phyloP scores from a whole-genome alignment of 2,797 vertebrate genomes.

The Sebastes flavidus region DNA sequence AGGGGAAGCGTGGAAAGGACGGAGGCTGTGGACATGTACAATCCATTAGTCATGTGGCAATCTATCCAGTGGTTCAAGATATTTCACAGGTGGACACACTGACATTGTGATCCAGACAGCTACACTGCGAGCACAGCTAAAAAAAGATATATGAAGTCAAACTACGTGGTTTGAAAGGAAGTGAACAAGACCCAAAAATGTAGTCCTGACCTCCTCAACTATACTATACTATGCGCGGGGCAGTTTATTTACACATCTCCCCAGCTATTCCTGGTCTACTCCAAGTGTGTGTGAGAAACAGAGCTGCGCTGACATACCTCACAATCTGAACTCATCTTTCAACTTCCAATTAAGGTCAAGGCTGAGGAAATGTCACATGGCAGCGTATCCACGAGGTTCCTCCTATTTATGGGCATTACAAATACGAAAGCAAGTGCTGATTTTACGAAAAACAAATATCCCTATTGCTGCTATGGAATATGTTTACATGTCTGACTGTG shows the following conservation, averaged over 20 bases:
- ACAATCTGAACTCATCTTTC: constrained; percentile 47
- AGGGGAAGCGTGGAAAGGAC: too few species aligned
- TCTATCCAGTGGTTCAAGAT: background rate
- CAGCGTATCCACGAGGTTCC: constrained; percentile 26
- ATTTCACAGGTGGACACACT: background rate
- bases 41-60: background rate
- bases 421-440: constrained; percentile 35
- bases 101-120: background rate
- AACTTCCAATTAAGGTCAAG: constrained; percentile 77
- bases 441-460: constrained; percentile 30
- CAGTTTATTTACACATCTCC: constrained; percentile 3
- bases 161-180: background rate
- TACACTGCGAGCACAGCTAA: background rate
- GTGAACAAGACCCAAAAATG: background rate
- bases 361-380: constrained; percentile 41
- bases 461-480: background rate
- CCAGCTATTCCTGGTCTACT: constrained; percentile 25
- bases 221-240: background rate
- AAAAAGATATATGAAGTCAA: background rate
- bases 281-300: constrained; percentile 38
- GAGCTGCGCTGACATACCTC: constrained; percentile 46
- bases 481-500: constrained; percentile 38
- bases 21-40: too few species aligned
- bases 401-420: constrained; percentile 39
- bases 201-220: background rate